phyloP scores from a whole-genome alignment of 2,113 vertebrate genomes.

The Procavia capensis region DNA sequence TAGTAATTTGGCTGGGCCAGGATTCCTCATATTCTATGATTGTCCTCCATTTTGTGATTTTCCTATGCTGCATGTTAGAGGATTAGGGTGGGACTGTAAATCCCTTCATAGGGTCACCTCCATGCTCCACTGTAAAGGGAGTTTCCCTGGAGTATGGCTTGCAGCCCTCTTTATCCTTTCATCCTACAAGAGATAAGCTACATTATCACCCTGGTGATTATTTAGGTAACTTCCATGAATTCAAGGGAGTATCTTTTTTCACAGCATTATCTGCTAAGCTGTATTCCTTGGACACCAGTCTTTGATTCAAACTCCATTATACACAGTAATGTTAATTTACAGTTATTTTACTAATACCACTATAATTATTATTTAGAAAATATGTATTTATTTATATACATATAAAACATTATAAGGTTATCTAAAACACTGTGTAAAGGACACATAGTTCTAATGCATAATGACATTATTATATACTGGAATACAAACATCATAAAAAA shows the following conservation, averaged over 20 bases:
- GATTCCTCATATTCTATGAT: too few relatives aligned
- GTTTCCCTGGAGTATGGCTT: too few relatives aligned
- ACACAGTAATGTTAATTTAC: not conserved
- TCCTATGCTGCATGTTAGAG: too few relatives aligned
- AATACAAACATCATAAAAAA: slow-evolving; percentile 16
- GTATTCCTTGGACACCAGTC: not conserved
- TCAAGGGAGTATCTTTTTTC: slow-evolving; percentile 18
- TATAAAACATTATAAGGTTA: not conserved
- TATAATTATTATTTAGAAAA: not conserved
- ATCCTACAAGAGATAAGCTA: too few relatives aligned
- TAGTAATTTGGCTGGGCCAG: too few relatives aligned
- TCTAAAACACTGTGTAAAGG: not conserved
- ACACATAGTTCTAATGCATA: not conserved
- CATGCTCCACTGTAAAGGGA: too few relatives aligned
- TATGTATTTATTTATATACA: not conserved
- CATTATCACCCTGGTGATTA: not conserved
- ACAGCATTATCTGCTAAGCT: slow-evolving; percentile 9
- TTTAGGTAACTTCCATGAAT: slow-evolving; percentile 28
- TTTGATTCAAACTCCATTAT: slow-evolving; percentile 2
- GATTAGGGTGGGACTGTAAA: too few relatives aligned
- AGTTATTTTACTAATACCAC: not conserved
- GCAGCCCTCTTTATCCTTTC: too few relatives aligned
- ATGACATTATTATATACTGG: not conserved
- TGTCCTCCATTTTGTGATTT: too few relatives aligned
- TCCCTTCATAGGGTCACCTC: too few relatives aligned